Evolutionary conservation across 2,113 vertebrate species (phyloP).

Genomic region (Fregata magnificens): DNA sequence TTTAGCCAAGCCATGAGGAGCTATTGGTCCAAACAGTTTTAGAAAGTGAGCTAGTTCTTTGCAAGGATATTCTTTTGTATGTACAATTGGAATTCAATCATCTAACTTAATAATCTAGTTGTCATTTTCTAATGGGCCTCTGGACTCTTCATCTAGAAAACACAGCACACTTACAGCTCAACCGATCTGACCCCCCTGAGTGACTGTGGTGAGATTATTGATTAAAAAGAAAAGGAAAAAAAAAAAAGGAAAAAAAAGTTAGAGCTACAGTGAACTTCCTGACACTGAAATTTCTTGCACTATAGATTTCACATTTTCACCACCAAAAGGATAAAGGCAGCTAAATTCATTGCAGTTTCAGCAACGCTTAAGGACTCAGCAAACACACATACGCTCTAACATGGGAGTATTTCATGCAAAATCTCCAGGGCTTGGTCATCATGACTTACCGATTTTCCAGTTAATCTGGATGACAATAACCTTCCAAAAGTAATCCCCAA

Average conservation of each 20-base stretch:
- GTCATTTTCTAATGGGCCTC: not conserved
- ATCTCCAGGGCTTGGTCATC: not conserved
- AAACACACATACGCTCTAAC: not conserved
- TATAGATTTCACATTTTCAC: not conserved
- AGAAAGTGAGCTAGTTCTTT: not conserved
- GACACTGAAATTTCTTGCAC: not conserved
- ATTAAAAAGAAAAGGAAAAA: not conserved
- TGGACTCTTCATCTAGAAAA: not conserved
- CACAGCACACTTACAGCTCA: not conserved
- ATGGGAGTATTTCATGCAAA: not conserved
- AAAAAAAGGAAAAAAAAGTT: not conserved
- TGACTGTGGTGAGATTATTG: not conserved
- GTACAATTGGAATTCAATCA: not conserved
- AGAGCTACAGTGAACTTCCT: not conserved
- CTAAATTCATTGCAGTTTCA: not conserved
- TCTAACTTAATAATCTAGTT: not conserved
- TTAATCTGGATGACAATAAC: not conserved
- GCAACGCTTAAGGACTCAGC: not conserved
- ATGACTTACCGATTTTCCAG: not conserved
- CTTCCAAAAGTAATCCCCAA: not conserved
- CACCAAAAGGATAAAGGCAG: not conserved
- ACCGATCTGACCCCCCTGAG: not conserved
- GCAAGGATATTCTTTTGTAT: not conserved
- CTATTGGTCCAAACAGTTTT: not conserved
- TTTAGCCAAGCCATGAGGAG: not conserved